These are phyloP conservation scores for Dasyprocta punctata DNA, from an alignment of 2,113 vertebrate genomes.

Conservation along the genomic window DNA sequence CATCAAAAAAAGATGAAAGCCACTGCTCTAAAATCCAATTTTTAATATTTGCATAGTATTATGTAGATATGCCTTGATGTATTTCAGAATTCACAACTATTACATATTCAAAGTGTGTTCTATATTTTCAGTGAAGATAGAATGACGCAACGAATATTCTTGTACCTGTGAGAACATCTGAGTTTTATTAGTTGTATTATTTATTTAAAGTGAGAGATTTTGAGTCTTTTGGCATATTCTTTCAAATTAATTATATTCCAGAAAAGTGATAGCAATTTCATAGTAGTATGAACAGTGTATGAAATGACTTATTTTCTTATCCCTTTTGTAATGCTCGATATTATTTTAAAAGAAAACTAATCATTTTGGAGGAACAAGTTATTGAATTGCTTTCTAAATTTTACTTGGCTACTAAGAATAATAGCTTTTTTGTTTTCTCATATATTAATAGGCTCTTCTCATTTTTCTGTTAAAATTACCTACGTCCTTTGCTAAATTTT, in stretches of 20 bases:
- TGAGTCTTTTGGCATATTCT: constrained; percentile 1
- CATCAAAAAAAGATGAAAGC: background rate
- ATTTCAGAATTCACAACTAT: background rate
- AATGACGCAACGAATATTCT: background rate
- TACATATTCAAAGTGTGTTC: background rate
- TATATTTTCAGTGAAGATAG: background rate
- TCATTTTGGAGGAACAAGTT: background rate
- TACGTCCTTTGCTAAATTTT: background rate
- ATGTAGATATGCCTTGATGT: background rate
- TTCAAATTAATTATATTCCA: background rate
- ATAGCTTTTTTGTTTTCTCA: background rate
- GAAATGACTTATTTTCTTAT: background rate
- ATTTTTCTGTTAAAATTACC: background rate
- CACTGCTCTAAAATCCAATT: background rate
- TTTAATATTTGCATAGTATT: background rate
- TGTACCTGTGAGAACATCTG: background rate
- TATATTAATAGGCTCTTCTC: background rate
- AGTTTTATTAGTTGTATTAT: background rate
- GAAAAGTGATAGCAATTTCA: background rate
- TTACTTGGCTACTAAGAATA: background rate
- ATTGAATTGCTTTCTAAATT: background rate
- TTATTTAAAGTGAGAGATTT: background rate
- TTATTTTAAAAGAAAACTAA: background rate
- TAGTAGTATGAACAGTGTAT: background rate
- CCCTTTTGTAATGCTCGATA: background rate